Evolutionary conservation across 1,140 invertebrate genomes (phyloP).

Genomic region (Drosophila fuyamai): DNA sequence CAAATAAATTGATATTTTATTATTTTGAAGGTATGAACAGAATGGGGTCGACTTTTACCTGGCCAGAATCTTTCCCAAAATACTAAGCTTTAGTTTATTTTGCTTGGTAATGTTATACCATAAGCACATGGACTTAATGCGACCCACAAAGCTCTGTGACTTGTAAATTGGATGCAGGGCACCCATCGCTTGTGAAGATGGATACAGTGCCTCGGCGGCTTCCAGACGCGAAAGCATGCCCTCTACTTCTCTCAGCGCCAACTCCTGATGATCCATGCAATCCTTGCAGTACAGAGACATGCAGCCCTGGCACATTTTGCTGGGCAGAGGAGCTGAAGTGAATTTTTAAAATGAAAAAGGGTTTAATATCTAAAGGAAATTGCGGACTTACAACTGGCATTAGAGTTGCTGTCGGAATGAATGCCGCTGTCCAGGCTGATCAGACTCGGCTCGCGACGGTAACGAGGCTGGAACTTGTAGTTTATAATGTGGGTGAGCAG

Average conservation of each 20-base stretch:
- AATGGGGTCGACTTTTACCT: conserved; percentile 70
- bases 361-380: neutral
- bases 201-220: conserved; percentile 92
- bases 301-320: conserved; percentile 86
- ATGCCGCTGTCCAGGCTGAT: conserved; percentile 79
- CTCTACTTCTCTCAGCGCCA: conserved; percentile 90
- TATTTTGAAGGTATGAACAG: neutral
- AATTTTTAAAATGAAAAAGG: neutral
- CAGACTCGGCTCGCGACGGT: conserved; percentile 56
- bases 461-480: conserved; percentile 86
- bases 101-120: conserved; percentile 96
- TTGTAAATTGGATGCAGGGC: conserved; percentile 90
- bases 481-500: conserved; percentile 91
- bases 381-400: conserved; percentile 73
- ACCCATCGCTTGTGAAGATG: conserved; percentile 92
- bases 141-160: conserved; percentile 88
- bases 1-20: neutral
- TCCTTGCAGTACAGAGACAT: conserved; percentile 89
- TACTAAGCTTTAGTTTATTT: conserved; percentile 91
- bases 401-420: conserved; percentile 73
- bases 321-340: conserved; percentile 64
- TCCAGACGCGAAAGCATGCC: conserved; percentile 90
- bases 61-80: conserved; percentile 90
- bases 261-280: conserved; percentile 89
- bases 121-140: conserved; percentile 92